A percentile compares a stretch with the other conserved stretches of the same genome.
Evolutionary conservation across 2,888 invertebrate species (phyloP).

Genomic region (Colostygia pectinataria): DNA sequence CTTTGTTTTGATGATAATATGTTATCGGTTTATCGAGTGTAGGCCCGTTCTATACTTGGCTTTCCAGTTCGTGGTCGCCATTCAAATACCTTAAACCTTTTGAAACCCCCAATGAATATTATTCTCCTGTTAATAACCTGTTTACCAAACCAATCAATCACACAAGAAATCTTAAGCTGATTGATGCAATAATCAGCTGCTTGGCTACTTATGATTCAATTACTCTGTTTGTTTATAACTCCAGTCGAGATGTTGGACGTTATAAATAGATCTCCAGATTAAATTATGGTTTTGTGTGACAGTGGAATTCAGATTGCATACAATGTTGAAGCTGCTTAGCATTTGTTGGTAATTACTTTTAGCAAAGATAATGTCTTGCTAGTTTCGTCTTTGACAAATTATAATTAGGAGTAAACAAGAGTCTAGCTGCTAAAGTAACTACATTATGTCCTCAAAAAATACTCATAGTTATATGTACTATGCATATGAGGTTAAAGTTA

Average conservation of each 20-base stretch:
- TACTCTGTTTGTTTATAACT: conserved; percentile 13
- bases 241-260: background rate
- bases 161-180: background rate
- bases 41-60: too few relatives aligned
- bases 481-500: too few relatives aligned
- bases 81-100: too few relatives aligned
- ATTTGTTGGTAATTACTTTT: background rate
- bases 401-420: too few relatives aligned
- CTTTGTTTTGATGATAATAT: too few relatives aligned
- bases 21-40: too few relatives aligned
- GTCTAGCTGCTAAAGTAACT: too few relatives aligned
- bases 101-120: background rate
- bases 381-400: too few relatives aligned
- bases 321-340: background rate
- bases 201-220: conserved; percentile 14
- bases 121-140: conserved; percentile 4
- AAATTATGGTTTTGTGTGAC: conserved; percentile 12
- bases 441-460: too few relatives aligned
- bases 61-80: too few relatives aligned
- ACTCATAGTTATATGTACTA: too few relatives aligned
- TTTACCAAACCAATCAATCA: conserved; percentile 11
- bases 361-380: too few relatives aligned
- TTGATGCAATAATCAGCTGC: conserved; percentile 16
- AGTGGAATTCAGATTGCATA: conserved; percentile 3
- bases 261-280: conserved; percentile 11